Evolutionary conservation across 2,888 invertebrate genomes (phyloP), one percentile per base, ranked within the genome.

Genomic region (Diarsia rubi): DNA sequence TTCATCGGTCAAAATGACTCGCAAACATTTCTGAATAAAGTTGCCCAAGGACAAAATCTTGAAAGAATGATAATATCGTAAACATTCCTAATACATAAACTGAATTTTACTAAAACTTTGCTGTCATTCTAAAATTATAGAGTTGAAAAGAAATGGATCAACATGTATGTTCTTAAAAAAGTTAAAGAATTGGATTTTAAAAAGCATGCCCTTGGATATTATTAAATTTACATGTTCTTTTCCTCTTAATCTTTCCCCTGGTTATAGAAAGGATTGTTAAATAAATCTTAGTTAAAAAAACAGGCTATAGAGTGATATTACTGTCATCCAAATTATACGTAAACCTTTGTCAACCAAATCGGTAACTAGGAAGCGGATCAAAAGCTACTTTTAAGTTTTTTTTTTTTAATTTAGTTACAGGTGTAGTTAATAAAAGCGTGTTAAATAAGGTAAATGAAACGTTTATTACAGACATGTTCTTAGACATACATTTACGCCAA

Each of bases 11-110:
- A 64, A 49, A 69, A 80, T 78, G 8, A 82, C 72, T 62, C 60
- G 44, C 21, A 66, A 69, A 82, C 68, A 80, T 78, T 82, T 45
- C 63, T 77, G 47, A 77, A 82, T 27, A 60, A 78, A 78, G 37
- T 78, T 78, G 1, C 6, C 21, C 21, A 68, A 73, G 47, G 47
- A 31, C 45, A 37, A 21, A 42, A 37, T 31, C 9, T 37, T 27
- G n/a, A 24, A 59, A 44, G 24, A 44, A 81, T 54, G 21, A 27
- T 8, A 49, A 42, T 66, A 27, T 27, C 65, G 37, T 75, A 45
- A 74, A 66, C 42, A 47, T 62, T 65, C 42, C 14, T 71, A 24
- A 57, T 47, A 76, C n/a, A 21, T 24, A 24, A 52, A 42, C 47
- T n/a, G 45, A 9, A 37, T 57, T 8, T 16, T 45, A 44, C n/a